These are phyloP conservation scores for Muricea muricata DNA, from an alignment of 92 coral and sea anemone species.

Conservation along the genomic window DNA sequence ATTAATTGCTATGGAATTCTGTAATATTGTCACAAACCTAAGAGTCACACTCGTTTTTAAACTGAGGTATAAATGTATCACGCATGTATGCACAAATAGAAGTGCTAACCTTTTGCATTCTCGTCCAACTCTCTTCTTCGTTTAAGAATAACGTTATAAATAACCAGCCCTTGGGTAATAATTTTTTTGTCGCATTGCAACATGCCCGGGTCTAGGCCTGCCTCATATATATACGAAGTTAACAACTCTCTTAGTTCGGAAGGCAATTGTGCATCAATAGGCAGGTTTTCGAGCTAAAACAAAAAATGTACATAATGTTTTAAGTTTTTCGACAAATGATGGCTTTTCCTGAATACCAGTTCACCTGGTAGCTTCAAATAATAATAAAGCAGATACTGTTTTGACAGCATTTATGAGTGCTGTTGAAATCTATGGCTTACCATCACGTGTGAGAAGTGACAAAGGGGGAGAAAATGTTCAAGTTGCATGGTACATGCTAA, in stretches of 20 bases:
- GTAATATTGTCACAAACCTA: too few species aligned
- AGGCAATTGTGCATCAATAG: too few species aligned
- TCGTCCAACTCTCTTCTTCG: background rate
- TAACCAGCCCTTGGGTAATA: too few species aligned
- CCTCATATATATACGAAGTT: background rate
- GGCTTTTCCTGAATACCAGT: slow-evolving; percentile 23
- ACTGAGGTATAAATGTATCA: too few species aligned
- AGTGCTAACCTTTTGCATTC: too few species aligned
- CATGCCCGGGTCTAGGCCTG: background rate
- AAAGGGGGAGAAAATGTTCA: slow-evolving; percentile 18
- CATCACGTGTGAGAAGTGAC: slow-evolving; percentile 10
- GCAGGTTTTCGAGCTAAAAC: background rate
- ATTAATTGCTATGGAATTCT: too few species aligned
- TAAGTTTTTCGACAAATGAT: too few species aligned
- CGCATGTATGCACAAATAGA: too few species aligned
- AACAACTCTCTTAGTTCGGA: background rate
- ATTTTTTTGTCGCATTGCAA: background rate
- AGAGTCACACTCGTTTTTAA: too few species aligned
- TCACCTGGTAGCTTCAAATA: background rate
- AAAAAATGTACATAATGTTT: too few species aligned
- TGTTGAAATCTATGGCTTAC: slow-evolving; percentile 22
- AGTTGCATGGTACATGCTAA: slow-evolving; percentile 3
- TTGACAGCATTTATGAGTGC: background rate
- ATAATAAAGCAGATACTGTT: slow-evolving; percentile 12
- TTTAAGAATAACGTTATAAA: background rate